Conservation (phyloP, 2,888 invertebrate genomes). For the Mantis religiosa region DNA sequence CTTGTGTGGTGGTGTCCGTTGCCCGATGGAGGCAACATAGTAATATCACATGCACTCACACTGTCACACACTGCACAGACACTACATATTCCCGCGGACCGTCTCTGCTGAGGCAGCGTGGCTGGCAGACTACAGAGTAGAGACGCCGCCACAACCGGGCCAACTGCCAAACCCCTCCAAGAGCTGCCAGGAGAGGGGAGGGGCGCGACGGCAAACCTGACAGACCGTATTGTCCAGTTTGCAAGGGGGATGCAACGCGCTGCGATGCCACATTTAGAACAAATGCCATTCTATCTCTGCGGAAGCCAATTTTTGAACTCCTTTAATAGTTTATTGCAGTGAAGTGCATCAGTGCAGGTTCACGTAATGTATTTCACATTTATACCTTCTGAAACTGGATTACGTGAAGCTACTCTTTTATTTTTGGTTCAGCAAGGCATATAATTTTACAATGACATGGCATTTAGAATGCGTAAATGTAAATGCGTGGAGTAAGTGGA, state of each 20-base stretch:
- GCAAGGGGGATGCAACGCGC: neutral
- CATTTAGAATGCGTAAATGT: too few relatives aligned
- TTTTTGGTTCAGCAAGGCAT: too few relatives aligned
- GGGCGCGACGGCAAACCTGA: neutral
- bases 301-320: too few relatives aligned
- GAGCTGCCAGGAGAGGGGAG: too few relatives aligned
- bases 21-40: neutral
- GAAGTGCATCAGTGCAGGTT: too few relatives aligned
- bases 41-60: neutral
- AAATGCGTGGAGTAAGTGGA: too few relatives aligned
- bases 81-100: neutral
- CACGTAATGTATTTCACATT: too few relatives aligned
- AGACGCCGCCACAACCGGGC: neutral
- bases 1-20: neutral
- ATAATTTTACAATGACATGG: too few relatives aligned
- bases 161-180: neutral
- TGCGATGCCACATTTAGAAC: neutral
- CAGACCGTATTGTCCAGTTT: neutral
- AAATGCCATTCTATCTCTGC: neutral
- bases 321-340: too few relatives aligned
- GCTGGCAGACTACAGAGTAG: neutral
- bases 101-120: neutral
- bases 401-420: too few relatives aligned
- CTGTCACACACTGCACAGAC: neutral
- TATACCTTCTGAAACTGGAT: too few relatives aligned